Evolutionary conservation across 1,140 invertebrate species (phyloP), one percentile per base, ranked within the genome.

Genomic region (Stenopsyche tienmushanensis): DNA sequence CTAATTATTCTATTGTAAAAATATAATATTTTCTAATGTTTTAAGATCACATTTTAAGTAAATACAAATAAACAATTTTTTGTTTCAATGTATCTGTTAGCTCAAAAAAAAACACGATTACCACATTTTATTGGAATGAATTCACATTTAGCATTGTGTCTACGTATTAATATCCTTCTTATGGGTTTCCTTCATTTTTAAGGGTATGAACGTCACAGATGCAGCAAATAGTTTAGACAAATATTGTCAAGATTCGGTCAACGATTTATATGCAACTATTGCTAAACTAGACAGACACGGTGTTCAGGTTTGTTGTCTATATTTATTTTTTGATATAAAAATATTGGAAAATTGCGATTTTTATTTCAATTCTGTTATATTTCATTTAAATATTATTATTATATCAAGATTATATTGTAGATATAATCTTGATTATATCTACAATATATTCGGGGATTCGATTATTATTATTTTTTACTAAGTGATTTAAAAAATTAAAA

Each of bases 271-370:
- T 86, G 86, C 88, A 41, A 91, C 90, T 17, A 92, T 92, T 72
- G 89, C 89, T 24, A 91, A 91, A 79, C 76, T 92, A 64, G 89
- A 91, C 77, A 90, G 88, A 25, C 91, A 91, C 77, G 90, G 90
- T 15, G 90, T 91, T 63, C 84, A 90, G 71, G 87, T 90, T 50
- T 62, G n/a, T 42, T 23, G 7, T 57, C 41, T n/a, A 5, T 53
- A 15, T 76, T 85, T 45, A 17, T 8, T 45, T 10, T 8, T 39
- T 39, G n/a, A n/a, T 39, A 39, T 39, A 39, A n/a, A n/a, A n/a
- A n/a, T n/a, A n/a, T n/a, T n/a, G n/a, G n/a, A n/a, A n/a, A n/a
- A n/a, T n/a, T n/a, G n/a, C n/a, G n/a, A n/a, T n/a, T n/a, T n/a
- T 24, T 53, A 18, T 7, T 23, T 57, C 13, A 26, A 8, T 57